These are phyloP conservation scores for Lymantria monacha DNA, from an alignment of 2,888 invertebrate genomes.

Conservation along the genomic window DNA sequence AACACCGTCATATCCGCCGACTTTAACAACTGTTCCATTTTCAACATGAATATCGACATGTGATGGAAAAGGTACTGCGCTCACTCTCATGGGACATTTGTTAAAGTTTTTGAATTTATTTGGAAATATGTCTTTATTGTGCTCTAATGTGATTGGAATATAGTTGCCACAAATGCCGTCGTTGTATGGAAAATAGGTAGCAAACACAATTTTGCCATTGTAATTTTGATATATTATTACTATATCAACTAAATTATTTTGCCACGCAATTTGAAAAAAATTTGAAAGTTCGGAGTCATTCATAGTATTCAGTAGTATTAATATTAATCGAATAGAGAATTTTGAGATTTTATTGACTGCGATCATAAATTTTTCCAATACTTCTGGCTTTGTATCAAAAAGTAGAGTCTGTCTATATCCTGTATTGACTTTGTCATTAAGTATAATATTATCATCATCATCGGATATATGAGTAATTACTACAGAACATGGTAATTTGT, in stretches of 20 bases:
- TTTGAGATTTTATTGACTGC: constrained; percentile 34
- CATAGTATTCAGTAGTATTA: constrained; percentile 34
- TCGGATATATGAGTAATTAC: constrained; percentile 28
- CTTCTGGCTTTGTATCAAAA: constrained; percentile 36
- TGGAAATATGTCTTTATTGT: constrained; percentile 38
- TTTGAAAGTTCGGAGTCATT: constrained; percentile 18
- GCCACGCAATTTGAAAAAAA: constrained; percentile 44
- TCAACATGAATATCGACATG: constrained; percentile 28
- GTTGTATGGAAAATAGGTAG: constrained; percentile 52
- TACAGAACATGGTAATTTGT: constrained; percentile 36
- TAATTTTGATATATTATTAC: constrained; percentile 37
- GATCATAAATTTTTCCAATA: constrained; percentile 39
- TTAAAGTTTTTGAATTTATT: constrained; percentile 53
- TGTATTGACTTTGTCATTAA: constrained; percentile 21
- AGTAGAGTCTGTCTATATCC: constrained; percentile 47
- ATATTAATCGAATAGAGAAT: constrained; percentile 41
- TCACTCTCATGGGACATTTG: constrained; percentile 46
- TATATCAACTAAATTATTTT: constrained; percentile 50
- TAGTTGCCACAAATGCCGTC: constrained; percentile 43
- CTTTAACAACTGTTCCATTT: constrained; percentile 32
- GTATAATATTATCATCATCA: constrained; percentile 14
- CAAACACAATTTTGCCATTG: constrained; percentile 27
- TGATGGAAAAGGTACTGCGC: constrained; percentile 35
- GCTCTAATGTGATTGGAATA: constrained; percentile 36
- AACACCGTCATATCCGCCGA: constrained; percentile 46